These are phyloP conservation scores for Catharus minimus DNA, from an alignment of 2,113 vertebrate species.

Conservation along the genomic window DNA sequence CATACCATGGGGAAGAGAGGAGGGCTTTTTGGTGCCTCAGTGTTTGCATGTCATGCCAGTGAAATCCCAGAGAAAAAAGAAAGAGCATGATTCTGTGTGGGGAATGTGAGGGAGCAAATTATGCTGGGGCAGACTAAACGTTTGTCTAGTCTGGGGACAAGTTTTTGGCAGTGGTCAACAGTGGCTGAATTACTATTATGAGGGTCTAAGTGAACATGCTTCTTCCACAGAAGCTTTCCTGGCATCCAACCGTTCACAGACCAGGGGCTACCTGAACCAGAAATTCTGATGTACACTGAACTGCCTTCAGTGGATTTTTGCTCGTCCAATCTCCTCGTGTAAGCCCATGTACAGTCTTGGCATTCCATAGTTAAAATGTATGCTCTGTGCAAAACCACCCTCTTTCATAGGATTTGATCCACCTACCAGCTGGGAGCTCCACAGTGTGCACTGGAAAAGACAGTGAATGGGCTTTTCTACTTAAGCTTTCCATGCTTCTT, in stretches of 20 bases:
- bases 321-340: background rate
- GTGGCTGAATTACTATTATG: background rate
- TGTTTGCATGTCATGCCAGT: background rate
- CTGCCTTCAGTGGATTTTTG: background rate
- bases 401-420: background rate
- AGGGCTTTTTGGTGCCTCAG: background rate
- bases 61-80: background rate
- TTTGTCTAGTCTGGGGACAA: background rate
- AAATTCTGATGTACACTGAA: background rate
- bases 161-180: background rate
- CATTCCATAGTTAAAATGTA: background rate
- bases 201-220: background rate
- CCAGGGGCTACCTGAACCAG: background rate
- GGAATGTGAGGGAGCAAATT: background rate
- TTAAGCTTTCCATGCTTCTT: background rate
- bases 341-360: background rate
- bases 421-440: accelerated
- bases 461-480: background rate
- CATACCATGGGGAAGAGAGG: background rate
- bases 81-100: accelerated
- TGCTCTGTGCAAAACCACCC: background rate
- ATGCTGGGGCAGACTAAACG: background rate
- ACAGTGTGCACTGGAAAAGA: background rate
- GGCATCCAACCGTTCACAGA: background rate
- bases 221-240: background rate